A percentile compares a stretch with the other conserved stretches of the same genome.
Evolutionary conservation across 2,888 invertebrate species (phyloP).

Genomic region (Brenthis ino): DNA sequence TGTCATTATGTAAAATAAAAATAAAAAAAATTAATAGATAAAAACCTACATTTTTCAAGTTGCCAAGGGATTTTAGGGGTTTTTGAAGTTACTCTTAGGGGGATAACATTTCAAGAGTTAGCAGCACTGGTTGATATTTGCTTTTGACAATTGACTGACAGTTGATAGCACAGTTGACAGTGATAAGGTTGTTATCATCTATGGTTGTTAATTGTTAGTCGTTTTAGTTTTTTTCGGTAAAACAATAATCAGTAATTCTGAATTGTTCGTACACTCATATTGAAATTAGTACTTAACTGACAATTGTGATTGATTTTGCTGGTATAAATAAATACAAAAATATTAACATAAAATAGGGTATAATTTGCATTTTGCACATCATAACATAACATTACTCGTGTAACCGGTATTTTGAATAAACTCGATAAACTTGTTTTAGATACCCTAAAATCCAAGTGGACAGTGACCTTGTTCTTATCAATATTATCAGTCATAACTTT

Average conservation of each 20-base stretch:
- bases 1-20: too few relatives aligned
- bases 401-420: neutral
- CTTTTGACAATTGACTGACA: neutral
- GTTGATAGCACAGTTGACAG: neutral
- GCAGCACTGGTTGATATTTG: too few relatives aligned
- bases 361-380: neutral
- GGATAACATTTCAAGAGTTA: too few relatives aligned
- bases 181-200: neutral
- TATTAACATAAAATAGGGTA: neutral
- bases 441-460: constrained; percentile 27
- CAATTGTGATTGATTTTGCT: too few relatives aligned
- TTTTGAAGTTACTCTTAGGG: too few relatives aligned
- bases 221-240: too few relatives aligned
- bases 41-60: too few relatives aligned
- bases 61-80: too few relatives aligned
- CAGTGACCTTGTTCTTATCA: constrained; percentile 40
- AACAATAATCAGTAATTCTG: neutral
- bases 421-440: constrained; percentile 8
- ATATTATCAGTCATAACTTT: constrained; percentile 35
- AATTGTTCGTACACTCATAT: constrained; percentile 2
- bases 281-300: neutral
- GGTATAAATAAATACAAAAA: neutral
- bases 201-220: neutral
- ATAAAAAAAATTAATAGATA: too few relatives aligned
- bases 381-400: neutral